Evolutionary conservation across 2,113 vertebrate genomes (phyloP).

Genomic region (Setophaga kirtlandii): DNA sequence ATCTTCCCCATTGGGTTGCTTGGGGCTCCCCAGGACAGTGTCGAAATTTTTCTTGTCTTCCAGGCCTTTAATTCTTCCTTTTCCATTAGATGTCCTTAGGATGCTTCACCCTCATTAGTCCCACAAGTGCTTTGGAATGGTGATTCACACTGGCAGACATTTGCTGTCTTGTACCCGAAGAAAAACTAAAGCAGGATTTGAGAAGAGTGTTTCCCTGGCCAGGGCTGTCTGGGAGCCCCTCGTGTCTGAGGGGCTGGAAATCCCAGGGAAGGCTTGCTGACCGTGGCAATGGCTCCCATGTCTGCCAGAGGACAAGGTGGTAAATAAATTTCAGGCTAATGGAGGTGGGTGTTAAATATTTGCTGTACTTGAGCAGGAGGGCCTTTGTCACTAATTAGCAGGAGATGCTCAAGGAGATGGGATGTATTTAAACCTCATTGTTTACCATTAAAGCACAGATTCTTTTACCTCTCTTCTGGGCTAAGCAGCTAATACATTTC

Average conservation of each 20-base stretch:
- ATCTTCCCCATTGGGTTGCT: fast-evolving
- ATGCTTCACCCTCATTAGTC: not conserved
- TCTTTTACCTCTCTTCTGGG: slow-evolving; percentile 34
- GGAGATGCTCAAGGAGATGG: slow-evolving; percentile 45
- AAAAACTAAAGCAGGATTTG: not conserved
- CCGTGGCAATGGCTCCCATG: not conserved
- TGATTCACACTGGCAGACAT: not conserved
- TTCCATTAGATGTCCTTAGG: not conserved
- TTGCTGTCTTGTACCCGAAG: not conserved
- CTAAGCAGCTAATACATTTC: slow-evolving; percentile 48
- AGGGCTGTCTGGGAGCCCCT: not conserved
- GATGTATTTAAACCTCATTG: slow-evolving; percentile 58
- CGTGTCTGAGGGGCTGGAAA: not conserved
- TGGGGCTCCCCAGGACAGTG: not conserved
- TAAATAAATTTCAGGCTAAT: slow-evolving; percentile 56
- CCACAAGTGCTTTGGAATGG: not conserved
- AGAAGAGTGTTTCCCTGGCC: not conserved
- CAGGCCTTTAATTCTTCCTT: not conserved
- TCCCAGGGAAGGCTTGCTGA: not conserved
- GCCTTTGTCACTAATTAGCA: slow-evolving; percentile 61
- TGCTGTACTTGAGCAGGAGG: slow-evolving; percentile 53
- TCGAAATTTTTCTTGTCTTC: not conserved
- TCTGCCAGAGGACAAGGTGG: slow-evolving; percentile 1
- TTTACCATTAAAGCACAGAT: slow-evolving; percentile 52
- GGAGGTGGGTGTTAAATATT: slow-evolving; percentile 61